Base-by-base conservation (phyloP, 1,140 invertebrate genomes). In the Drosophila watanabei region DNA sequence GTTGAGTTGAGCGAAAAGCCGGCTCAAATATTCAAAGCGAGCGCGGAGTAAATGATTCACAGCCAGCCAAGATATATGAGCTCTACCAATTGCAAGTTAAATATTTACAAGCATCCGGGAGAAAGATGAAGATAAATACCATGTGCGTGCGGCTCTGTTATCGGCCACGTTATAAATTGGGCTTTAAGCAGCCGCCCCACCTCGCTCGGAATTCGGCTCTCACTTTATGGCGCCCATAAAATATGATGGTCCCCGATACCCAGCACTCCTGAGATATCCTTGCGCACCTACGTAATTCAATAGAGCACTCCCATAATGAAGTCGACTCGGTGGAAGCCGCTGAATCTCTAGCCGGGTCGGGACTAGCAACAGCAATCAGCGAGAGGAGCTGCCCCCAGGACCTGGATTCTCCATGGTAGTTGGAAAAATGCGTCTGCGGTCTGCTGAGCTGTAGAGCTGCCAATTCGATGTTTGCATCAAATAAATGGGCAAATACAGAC, bases 401-500 rank as follows among this genome's bases (percentile, higher is more conserved):
- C 32, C 49, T 37, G 56, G 52, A 72, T 52, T 52, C 69, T 63
- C 58, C 35, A 41, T 39, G 56, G 70, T 37, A 73, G 70, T 52
- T 58, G 62, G 64, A 72, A 81, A 81, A 79, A 85, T 79, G 69
- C 71, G 75, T 75, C 66, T 88, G 84, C 75, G 84, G 43, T 37
- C 52, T 49, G 64, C 30, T 35, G 30, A 43, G 35, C 37, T 46
- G 46, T 43, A 14, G 56, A 62, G 18, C 61, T 75, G 65, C 61
- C 68, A 63, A 45, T 48, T 39, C 75, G 18, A 61, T 73, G 64
- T 49, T 79, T 75, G 78, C 46, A 65, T 73, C 81, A 79, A 75
- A 75, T 81, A 89, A 89, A 88, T 81, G 63, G 63, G 65, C 66
- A 89, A 78, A 77, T 54, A 84, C 69, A 81, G 77, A 78, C 72